Evolutionary conservation across 2,797 vertebrate species (phyloP).

Genomic region (Hybognathus amarus): DNA sequence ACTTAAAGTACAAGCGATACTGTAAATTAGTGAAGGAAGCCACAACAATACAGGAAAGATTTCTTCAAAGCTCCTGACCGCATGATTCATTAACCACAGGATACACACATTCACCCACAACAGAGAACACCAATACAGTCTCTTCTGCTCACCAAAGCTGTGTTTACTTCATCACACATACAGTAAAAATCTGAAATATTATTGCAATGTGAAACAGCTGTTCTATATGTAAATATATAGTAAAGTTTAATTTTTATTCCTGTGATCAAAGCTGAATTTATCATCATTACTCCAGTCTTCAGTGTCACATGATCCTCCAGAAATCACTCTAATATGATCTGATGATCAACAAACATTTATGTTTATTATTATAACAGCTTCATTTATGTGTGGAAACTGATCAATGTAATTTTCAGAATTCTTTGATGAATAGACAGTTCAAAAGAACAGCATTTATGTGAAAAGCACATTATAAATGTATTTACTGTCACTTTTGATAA

Average conservation of each 20-base stretch:
- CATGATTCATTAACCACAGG: neutral
- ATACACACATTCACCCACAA: neutral
- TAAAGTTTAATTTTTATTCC: neutral
- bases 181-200: neutral
- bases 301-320: neutral
- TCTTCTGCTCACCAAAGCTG: neutral
- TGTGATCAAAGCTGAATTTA: neutral
- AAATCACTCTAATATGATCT: neutral
- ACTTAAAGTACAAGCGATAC: neutral
- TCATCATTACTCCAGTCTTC: too few relatives aligned
- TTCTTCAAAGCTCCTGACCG: neutral
- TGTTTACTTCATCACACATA: neutral
- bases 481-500: neutral
- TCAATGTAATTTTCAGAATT: neutral
- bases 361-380: too few relatives aligned
- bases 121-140: neutral
- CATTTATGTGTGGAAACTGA: too few relatives aligned
- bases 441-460: neutral
- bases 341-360: neutral
- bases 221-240: neutral
- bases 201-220: fast-evolving
- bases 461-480: neutral
- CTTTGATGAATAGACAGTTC: neutral
- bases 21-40: slow-evolving; percentile 2
- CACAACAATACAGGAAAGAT: neutral